A percentile compares a stretch with the other conserved stretches of the same genome.
These are phyloP conservation scores for Crenuchus spilurus DNA, from an alignment of 2,797 vertebrate species.

Conservation along the genomic window DNA sequence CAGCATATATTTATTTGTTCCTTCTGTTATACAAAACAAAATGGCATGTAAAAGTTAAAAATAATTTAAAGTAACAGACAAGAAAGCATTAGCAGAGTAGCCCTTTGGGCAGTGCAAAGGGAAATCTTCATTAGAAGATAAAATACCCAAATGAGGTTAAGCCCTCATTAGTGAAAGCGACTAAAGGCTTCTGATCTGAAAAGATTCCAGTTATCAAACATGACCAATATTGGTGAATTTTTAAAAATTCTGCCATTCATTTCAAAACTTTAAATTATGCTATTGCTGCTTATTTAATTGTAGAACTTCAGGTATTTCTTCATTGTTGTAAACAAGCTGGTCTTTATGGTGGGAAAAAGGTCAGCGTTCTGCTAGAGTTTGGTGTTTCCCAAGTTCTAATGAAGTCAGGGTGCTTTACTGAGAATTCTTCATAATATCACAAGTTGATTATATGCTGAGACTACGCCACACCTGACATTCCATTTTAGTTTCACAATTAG, in stretches of 20 bases:
- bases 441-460: not conserved
- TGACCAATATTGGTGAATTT: not conserved
- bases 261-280: not conserved
- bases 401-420: not conserved
- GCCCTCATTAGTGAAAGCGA: constrained; percentile 22
- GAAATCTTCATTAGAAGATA: constrained; percentile 53
- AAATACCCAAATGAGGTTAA: constrained; percentile 13
- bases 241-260: not conserved
- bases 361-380: not conserved
- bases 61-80: not conserved
- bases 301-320: not conserved
- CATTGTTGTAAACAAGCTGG: not conserved
- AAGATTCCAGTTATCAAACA: not conserved
- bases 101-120: constrained; percentile 37
- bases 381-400: not conserved
- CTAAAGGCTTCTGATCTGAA: constrained; percentile 1
- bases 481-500: not conserved
- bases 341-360: not conserved
- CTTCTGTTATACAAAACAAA: too few species aligned
- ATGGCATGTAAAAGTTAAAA: too few species aligned
- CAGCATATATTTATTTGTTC: not conserved
- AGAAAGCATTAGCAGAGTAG: constrained; percentile 16
- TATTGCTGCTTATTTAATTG: not conserved
- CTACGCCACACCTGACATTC: not conserved
- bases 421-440: not conserved